Evolutionary conservation across 2,113 vertebrate genomes (phyloP), one percentile per base, ranked within the genome.

Genomic region (Mastomys natalensis): DNA sequence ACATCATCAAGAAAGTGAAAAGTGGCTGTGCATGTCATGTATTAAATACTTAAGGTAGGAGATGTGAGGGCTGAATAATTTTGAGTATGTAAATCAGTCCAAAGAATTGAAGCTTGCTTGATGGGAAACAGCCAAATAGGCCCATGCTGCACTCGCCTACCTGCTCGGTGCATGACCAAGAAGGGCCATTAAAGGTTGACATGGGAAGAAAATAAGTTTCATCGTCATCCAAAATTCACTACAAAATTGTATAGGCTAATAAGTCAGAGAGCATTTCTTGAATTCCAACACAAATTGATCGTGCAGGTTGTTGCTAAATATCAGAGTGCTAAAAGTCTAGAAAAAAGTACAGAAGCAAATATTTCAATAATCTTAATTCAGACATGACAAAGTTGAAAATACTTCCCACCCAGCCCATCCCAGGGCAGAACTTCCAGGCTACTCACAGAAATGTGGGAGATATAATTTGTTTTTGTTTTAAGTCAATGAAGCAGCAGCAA

Each of bases 1-100:
- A 91, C 77, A 94, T 78, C 72, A 51, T 95, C 81, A 77, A 89
- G 86, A 92, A 94, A 88, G 89, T 92, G 55, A 89, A 95, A 97
- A 96, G 89, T 87, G 45, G 72, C 60, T 51, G 62, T 88, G 72
- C 1, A 55, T 64, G 5, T 81, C 53, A 94, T 53, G 24, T 26
- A 87, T 95, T 96, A 93, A 95, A 84, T 81, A 55, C 62, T 94
- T 37, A 86, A 89, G 53, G 74, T 84, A 87, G 80, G 76, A 93
- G 95, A 93, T 29, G 60, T 92, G 73, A 80, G 45, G 60, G 84
- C 51, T 95, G 45, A 85, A 85, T 95, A 92, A 93, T 92, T 85
- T 88, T 58, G 88, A 96, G 58, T 51, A 86, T 29, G n/a, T 48
- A 89, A 95, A 55, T 77, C 64, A 95, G 53, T 80, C 51, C 34